Conservation (phyloP, 2,888 invertebrate genomes). For the Cepaea hortensis region DNA sequence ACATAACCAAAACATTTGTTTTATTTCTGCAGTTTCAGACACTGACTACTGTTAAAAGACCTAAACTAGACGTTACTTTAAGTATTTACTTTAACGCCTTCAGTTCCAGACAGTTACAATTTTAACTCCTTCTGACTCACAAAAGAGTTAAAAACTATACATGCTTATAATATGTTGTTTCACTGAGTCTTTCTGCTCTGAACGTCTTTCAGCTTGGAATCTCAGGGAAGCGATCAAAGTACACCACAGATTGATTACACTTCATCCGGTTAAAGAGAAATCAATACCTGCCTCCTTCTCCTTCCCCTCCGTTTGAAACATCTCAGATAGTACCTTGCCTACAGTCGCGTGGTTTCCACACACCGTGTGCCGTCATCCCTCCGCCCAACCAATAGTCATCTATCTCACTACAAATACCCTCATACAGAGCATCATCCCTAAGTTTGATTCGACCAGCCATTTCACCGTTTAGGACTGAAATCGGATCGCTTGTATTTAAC, state of each 20-base stretch:
- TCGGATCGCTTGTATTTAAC: constrained; percentile 45
- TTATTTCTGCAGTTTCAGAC: too few species aligned
- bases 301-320: background rate
- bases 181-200: background rate
- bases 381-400: background rate
- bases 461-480: constrained; percentile 34
- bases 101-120: too few species aligned
- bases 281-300: constrained; percentile 18
- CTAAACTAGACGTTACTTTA: too few species aligned
- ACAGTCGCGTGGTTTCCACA: constrained; percentile 2
- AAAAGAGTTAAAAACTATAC: too few species aligned
- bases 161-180: too few species aligned
- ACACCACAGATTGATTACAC: constrained; percentile 22
- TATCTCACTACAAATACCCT: constrained; percentile 7
- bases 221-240: constrained; percentile 32
- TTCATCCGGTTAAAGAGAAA: constrained; percentile 36
- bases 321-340: constrained; percentile 18
- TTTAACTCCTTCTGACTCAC: too few species aligned
- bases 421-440: background rate
- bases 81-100: too few species aligned
- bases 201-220: background rate
- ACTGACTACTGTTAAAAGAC: too few species aligned
- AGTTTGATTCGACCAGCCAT: background rate
- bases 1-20: too few species aligned
- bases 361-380: background rate